These are phyloP conservation scores for Capitulum mitella DNA, from an alignment of 2,888 invertebrate species.

Conservation along the genomic window DNA sequence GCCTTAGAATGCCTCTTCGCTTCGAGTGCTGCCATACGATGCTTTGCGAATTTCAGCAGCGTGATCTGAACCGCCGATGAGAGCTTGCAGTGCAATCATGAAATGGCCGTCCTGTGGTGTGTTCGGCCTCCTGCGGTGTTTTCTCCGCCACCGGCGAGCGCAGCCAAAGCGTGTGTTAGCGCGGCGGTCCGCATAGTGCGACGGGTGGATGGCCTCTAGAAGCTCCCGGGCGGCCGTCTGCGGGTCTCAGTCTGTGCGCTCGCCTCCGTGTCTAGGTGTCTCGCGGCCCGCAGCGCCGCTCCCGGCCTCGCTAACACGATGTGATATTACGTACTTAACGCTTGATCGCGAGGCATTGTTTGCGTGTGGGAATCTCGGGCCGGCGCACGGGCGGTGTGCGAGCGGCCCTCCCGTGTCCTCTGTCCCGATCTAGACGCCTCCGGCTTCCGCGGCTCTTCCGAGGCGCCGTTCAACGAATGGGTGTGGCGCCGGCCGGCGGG, in stretches of 20 bases:
- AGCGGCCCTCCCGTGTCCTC: not conserved
- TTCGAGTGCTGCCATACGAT: not conserved
- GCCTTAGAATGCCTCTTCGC: not conserved
- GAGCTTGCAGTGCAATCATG: not conserved
- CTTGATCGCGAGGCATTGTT: not conserved
- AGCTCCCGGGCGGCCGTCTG: too few relatives aligned
- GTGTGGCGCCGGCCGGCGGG: not conserved
- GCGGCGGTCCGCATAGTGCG: too few relatives aligned
- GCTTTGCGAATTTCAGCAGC: not conserved
- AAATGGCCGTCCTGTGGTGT: too few relatives aligned
- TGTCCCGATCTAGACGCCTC: not conserved
- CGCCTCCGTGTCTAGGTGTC: not conserved
- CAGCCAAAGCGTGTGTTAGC: not conserved
- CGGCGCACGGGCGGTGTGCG: not conserved
- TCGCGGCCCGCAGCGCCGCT: too few relatives aligned
- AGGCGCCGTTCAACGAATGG: not conserved
- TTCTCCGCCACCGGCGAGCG: not conserved
- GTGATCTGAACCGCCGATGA: too few relatives aligned
- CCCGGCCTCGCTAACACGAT: not conserved
- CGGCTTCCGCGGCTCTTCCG: not conserved
- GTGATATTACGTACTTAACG: constrained; percentile 20
- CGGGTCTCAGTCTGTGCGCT: too few relatives aligned
- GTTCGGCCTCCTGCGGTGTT: too few relatives aligned
- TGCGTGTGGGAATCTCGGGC: not conserved
- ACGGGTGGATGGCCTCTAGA: too few relatives aligned